Base-by-base conservation (phyloP, 64 coral and sea anemone genomes). In the Porites australiensis region DNA sequence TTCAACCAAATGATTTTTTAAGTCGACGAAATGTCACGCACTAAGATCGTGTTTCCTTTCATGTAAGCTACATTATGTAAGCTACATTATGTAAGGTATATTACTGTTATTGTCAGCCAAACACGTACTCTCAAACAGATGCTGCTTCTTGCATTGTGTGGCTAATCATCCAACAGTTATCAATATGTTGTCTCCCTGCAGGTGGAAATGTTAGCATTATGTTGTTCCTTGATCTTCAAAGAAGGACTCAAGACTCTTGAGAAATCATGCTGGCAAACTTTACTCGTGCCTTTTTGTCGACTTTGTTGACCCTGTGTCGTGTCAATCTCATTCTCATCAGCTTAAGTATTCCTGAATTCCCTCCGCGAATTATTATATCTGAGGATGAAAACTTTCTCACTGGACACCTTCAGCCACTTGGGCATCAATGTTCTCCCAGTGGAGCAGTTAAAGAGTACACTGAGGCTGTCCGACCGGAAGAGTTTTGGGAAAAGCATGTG, bases 401-500 rank as follows among this genome's bases (percentile, higher is more conserved):
- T 3, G 95, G 95, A 12, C 95, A 97, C 88, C 72, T 97, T 8
- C 90, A 94, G 54, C 92, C 91, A 4, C 87, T 97, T 58, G 95
- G 95, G 0, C 88, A 88, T 61, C 95, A 97, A 44, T 72, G 88
- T 52, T 66, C 88, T 20, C 75, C 95, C 3, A 77, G 87, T 75
- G 95, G 95, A 8, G 92, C 92, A 4, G 92, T 97, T 3, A 77
- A 88, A 44, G 92, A 97, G 54, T 97, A 97, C 58, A 82, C 37
- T 4, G 72, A 48, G 14, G 88, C 88, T 20, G 79, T 97, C 54
- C 88, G 94, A 83, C 92, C 88, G 4, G 66, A 87, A 75, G 64
- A 82, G 8, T 94, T 97, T 78, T 97, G 95, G 95, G 61, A 94
- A 27, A 62, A 97, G n/a, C 92, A 97, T 62, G 95, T 97, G 10